These are phyloP conservation scores for Trachurus trachurus DNA, from an alignment of 2,797 vertebrate species.

Conservation along the genomic window DNA sequence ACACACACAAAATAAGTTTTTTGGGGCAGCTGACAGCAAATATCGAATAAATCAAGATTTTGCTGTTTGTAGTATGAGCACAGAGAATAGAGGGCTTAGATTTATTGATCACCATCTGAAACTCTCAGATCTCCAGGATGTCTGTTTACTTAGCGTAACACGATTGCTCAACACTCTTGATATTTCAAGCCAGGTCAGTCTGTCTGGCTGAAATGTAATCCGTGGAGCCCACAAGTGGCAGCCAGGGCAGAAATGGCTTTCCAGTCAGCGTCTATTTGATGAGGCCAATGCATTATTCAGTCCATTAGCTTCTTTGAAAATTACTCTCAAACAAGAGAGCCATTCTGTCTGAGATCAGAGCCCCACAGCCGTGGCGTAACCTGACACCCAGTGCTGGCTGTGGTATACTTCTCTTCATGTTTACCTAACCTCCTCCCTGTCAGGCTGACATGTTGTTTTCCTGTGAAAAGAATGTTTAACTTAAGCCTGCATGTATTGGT, in stretches of 20 bases:
- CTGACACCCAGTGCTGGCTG: constrained; percentile 76
- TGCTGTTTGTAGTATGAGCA: constrained; percentile 60
- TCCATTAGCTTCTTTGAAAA: constrained; percentile 86
- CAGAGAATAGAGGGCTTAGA: constrained; percentile 59
- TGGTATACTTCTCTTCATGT: constrained; percentile 83
- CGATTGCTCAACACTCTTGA: constrained; percentile 79
- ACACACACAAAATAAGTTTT: constrained; percentile 27
- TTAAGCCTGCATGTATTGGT: constrained; percentile 80
- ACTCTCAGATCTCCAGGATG: constrained; percentile 74
- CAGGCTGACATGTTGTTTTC: constrained; percentile 85
- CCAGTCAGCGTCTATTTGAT: constrained; percentile 85
- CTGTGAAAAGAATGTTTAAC: constrained; percentile 83
- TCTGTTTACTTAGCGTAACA: constrained; percentile 80
- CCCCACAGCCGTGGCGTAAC: constrained; percentile 72
- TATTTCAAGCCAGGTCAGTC: constrained; percentile 81
- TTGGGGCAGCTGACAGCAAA: constrained; percentile 50
- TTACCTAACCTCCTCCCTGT: constrained; percentile 86
- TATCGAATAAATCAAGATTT: constrained; percentile 65
- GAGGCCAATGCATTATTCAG: constrained; percentile 87
- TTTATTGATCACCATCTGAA: constrained; percentile 77
- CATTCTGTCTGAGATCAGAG: constrained; percentile 85
- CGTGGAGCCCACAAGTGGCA: constrained; percentile 79
- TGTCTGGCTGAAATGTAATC: constrained; percentile 83
- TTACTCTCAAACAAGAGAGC: constrained; percentile 86
- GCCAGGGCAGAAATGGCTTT: constrained; percentile 83